These are phyloP conservation scores for Drosophila arizonae DNA, from an alignment of 1,140 invertebrate genomes.

Conservation along the genomic window DNA sequence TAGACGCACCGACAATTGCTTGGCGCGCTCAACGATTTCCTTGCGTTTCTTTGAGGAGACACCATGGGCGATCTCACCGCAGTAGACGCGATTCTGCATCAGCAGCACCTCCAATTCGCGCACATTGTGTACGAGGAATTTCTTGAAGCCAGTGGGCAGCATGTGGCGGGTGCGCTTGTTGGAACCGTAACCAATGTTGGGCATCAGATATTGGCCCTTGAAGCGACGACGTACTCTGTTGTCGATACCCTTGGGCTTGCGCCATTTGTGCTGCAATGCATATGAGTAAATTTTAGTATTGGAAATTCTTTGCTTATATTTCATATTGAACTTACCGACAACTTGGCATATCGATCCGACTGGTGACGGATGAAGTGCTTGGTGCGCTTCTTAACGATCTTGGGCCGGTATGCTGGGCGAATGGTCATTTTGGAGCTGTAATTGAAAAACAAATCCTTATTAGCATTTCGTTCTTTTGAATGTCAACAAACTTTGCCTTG, in stretches of 20 bases:
- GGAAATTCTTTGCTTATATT: not conserved
- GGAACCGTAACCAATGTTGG: slow-evolving; percentile 99
- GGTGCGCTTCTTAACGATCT: slow-evolving; percentile 97
- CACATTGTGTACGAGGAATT: slow-evolving; percentile 88
- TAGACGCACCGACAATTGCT: slow-evolving; percentile 96
- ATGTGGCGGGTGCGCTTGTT: slow-evolving; percentile 97
- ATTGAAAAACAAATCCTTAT: slow-evolving; percentile 30
- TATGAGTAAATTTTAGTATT: not conserved
- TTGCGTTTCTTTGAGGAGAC: slow-evolving; percentile 98
- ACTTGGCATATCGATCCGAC: slow-evolving; percentile 97
- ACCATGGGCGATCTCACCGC: slow-evolving; percentile 98
- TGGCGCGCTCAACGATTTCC: slow-evolving; percentile 97
- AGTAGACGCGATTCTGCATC: slow-evolving; percentile 99
- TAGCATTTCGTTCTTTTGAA: slow-evolving; percentile 19
- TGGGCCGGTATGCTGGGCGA: slow-evolving; percentile 92
- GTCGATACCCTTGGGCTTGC: slow-evolving; percentile 95
- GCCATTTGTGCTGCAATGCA: slow-evolving; percentile 84
- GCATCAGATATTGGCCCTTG: slow-evolving; percentile 99
- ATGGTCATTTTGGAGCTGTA: slow-evolving; percentile 89
- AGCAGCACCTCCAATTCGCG: slow-evolving; percentile 97
- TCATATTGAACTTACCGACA: slow-evolving; percentile 88
- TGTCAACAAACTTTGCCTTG: slow-evolving; percentile 57
- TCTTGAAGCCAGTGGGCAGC: slow-evolving; percentile 98
- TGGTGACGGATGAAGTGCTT: slow-evolving; percentile 99
- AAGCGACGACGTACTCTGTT: slow-evolving; percentile 99